Percentiles rank a stretch among this genome's conserved stretches.
These are phyloP conservation scores for Pyrrhia umbra DNA, from an alignment of 2,888 invertebrate genomes.

Conservation along the genomic window DNA sequence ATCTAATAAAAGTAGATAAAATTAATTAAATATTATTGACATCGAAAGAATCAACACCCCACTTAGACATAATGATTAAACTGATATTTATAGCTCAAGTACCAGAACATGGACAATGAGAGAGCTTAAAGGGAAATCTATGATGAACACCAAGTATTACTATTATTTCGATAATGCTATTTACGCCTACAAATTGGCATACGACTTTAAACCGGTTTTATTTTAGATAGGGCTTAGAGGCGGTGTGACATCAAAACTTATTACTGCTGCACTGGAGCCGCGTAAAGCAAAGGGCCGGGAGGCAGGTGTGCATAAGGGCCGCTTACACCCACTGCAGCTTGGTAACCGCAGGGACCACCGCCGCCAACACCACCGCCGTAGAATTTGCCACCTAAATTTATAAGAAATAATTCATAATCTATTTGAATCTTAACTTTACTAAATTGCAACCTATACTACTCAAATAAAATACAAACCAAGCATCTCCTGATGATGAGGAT, in stretches of 20 bases:
- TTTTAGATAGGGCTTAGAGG: conserved; percentile 51
- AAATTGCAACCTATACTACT: not conserved
- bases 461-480: conserved; percentile 74
- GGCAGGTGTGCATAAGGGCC: conserved; percentile 91
- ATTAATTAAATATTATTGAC: conserved; percentile 72
- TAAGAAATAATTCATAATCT: not conserved
- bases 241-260: conserved; percentile 50
- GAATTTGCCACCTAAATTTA: conserved; percentile 92
- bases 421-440: not conserved
- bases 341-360: conserved; percentile 91
- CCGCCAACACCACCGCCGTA: conserved; percentile 92
- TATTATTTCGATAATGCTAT: conserved; percentile 52
- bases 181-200: conserved; percentile 55
- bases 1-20: conserved; percentile 79
- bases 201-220: conserved; percentile 49
- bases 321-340: conserved; percentile 91
- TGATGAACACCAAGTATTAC: conserved; percentile 60
- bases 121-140: conserved; percentile 65
- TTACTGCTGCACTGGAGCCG: conserved; percentile 94
- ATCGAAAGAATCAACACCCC: conserved; percentile 71
- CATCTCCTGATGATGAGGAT: conserved; percentile 89
- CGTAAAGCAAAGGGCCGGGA: conserved; percentile 89
- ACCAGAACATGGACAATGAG: conserved; percentile 61
- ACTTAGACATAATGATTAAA: conserved; percentile 56
- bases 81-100: conserved; percentile 71